Conservation (phyloP, 2,113 vertebrate species). For the Chamaetylas fuelleborni region DNA sequence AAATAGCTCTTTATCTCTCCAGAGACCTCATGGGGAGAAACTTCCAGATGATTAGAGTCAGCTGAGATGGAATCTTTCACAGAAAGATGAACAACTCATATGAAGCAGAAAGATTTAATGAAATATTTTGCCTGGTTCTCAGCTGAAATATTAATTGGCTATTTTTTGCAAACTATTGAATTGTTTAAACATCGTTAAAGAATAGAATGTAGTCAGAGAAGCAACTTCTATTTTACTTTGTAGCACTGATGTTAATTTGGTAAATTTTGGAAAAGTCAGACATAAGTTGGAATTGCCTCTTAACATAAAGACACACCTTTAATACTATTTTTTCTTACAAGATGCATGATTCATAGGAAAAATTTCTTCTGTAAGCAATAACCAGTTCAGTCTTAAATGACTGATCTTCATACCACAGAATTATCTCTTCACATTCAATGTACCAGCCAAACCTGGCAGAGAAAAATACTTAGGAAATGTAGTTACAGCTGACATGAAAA, state of each 20-base stretch:
- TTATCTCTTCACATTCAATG: background rate
- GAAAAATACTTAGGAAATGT: background rate
- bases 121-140: background rate
- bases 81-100: background rate
- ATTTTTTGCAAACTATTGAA: background rate
- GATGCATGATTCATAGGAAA: background rate
- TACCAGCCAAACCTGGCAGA: background rate
- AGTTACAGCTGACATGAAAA: constrained; percentile 6
- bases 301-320: background rate
- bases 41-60: background rate
- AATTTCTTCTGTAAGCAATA: background rate
- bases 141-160: background rate
- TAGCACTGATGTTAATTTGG: background rate
- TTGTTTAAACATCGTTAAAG: background rate
- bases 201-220: background rate
- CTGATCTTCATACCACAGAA: background rate
- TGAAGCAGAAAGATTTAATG: background rate
- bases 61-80: background rate
- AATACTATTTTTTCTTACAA: background rate
- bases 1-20: background rate
- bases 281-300: background rate
- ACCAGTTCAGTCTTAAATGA: background rate
- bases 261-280: background rate
- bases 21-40: background rate
- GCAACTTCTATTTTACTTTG: background rate